These are phyloP conservation scores for Leptodactylus fallax DNA, from an alignment of 2,797 vertebrate genomes.

Conservation along the genomic window DNA sequence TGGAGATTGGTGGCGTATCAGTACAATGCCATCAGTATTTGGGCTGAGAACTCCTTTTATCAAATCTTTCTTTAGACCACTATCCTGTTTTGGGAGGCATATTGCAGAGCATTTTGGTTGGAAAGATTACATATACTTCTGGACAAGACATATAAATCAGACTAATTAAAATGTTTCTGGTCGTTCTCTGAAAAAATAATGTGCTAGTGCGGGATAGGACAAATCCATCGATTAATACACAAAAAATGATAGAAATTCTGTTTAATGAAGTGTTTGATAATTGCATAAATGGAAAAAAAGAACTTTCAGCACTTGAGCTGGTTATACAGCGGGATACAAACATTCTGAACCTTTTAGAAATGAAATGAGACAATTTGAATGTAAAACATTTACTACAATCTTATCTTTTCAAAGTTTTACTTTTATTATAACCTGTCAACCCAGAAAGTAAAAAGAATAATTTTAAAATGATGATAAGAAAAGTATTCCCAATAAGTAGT, in stretches of 20 bases:
- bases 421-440: not conserved
- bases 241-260: constrained; percentile 38
- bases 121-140: not conserved
- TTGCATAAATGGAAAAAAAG: constrained; percentile 27
- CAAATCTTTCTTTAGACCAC: too few relatives aligned
- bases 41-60: too few relatives aligned
- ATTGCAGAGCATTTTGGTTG: not conserved
- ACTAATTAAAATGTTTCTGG: constrained; percentile 57
- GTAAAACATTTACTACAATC: not conserved
- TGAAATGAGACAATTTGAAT: constrained; percentile 2
- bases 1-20: too few relatives aligned
- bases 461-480: not conserved
- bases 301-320: constrained; percentile 9
- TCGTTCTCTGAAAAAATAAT: constrained; percentile 38
- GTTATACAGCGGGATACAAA: not conserved
- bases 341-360: constrained; percentile 35
- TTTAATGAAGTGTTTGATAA: constrained; percentile 51
- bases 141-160: constrained; percentile 35
- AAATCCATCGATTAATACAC: constrained; percentile 19
- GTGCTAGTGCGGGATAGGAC: constrained; percentile 18
- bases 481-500: not conserved
- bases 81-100: too few relatives aligned
- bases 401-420: not conserved
- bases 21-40: too few relatives aligned
- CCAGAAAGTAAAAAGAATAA: not conserved